Evolutionary conservation across 35 echinoderm and acorn worm species (phyloP), one percentile per base, ranked within the genome.

Genomic region (Chiridota heheva): DNA sequence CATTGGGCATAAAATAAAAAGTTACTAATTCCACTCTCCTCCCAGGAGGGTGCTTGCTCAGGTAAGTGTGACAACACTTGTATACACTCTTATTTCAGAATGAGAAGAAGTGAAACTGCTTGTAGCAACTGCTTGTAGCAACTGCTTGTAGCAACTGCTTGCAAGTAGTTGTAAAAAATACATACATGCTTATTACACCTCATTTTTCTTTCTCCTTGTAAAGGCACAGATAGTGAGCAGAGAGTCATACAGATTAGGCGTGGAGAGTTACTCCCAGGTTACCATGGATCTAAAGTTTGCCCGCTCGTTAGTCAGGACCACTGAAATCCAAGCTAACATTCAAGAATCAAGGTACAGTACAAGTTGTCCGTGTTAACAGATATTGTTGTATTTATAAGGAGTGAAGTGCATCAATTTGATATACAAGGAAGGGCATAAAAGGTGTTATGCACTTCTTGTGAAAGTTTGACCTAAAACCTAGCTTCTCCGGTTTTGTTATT

Each of bases 201-300:
- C 22, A 6, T 38, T 84, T 58, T n/a, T 2, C 78, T 29, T 77
- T 60, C 33, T 84, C 44, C 80, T 42, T 69, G 37, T 13, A 81
- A 63, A 93, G 90, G 77, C 84, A 67, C 84, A 82, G 29, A 91
- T 67, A 64, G 42, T 85, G 28, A 44, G 51, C 67, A 88, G 90
- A 60, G 93, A 97, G 40, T 76, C 70, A 27, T 88, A 91, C 51
- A 67, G 71, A 31, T 73, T 97, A 53, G 93, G 88, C 36, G 62
- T 76, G 36, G 88, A 91, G 49, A 82, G 62, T 60, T 76, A 76
- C 36, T 82, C 93, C n/a, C 88, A 97, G 63, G 69, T 97, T 36
- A 91, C 89, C 26, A 88, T 90, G 62, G 93, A 97, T 80, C 72
- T 97, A 35, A 97, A 97, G 83, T 97, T 91, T 97, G 93, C 93